Percentiles rank a stretch among this genome's conserved stretches.
These are phyloP conservation scores for Meloe dianella DNA, from an alignment of 2,888 invertebrate genomes.

Conservation along the genomic window DNA sequence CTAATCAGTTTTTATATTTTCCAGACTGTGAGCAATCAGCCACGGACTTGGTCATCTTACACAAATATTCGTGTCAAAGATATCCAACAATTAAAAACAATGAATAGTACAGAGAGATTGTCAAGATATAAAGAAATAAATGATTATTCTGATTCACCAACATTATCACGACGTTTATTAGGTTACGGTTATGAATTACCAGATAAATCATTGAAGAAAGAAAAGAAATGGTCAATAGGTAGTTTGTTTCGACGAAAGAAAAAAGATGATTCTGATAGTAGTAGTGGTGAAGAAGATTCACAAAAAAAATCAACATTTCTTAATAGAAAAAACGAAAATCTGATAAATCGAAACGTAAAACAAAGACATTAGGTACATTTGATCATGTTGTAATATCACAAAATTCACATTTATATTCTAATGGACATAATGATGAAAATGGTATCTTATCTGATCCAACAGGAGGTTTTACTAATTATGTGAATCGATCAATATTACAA, in stretches of 20 bases:
- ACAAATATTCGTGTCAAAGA: slow-evolving; percentile 53
- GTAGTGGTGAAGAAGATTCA: slow-evolving; percentile 59
- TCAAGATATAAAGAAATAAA: slow-evolving; percentile 41
- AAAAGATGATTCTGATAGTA: slow-evolving; percentile 68
- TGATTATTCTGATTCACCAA: slow-evolving; percentile 48
- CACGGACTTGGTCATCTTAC: slow-evolving; percentile 57
- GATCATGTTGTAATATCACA: slow-evolving; percentile 67
- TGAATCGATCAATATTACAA: slow-evolving; percentile 43
- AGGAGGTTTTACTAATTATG: slow-evolving; percentile 47
- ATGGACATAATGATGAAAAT: slow-evolving; percentile 57
- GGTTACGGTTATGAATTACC: slow-evolving; percentile 62
- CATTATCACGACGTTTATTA: slow-evolving; percentile 53
- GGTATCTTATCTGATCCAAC: slow-evolving; percentile 68
- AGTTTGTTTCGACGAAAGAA: slow-evolving; percentile 79
- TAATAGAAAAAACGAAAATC: slow-evolving; percentile 55
- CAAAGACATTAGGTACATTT: slow-evolving; percentile 65
- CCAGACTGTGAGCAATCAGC: slow-evolving; percentile 60
- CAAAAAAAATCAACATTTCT: slow-evolving; percentile 52
- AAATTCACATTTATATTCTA: slow-evolving; percentile 35
- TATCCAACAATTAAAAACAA: slow-evolving; percentile 45
- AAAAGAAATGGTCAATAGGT: slow-evolving; percentile 81
- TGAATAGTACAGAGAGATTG: slow-evolving; percentile 56
- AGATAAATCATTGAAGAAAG: slow-evolving; percentile 64
- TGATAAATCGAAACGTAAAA: slow-evolving; percentile 63
- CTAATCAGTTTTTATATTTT: slow-evolving; percentile 40